Percentiles rank a stretch among this genome's conserved stretches.
Conservation (phyloP, 2,113 vertebrate species). For the Lanius collurio region DNA sequence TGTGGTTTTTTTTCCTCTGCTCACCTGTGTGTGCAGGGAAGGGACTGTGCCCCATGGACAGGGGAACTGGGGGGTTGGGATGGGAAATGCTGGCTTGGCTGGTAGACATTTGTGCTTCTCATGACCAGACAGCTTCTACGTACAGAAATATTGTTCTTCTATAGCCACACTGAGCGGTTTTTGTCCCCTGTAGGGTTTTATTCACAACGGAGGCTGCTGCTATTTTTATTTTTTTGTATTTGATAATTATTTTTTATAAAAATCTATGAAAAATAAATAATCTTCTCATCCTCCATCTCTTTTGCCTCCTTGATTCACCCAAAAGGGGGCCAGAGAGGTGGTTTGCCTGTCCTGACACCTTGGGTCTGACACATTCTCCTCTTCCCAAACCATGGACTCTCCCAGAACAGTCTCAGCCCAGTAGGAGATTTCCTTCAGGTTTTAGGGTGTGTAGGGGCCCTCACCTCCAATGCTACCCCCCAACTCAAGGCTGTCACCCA, state of each 20-base stretch:
- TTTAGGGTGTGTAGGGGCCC: neutral
- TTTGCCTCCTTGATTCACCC: neutral
- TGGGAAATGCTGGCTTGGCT: neutral
- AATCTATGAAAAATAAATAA: constrained; percentile 74
- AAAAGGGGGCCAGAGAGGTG: neutral
- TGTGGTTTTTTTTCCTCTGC: neutral
- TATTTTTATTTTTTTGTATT: constrained; percentile 75
- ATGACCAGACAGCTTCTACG: neutral
- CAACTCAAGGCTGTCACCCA: neutral
- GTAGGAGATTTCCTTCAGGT: neutral
- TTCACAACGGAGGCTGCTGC: constrained; percentile 68
- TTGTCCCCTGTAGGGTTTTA: constrained; percentile 62
- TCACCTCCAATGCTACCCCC: neutral
- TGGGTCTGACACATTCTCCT: neutral
- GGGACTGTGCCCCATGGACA: neutral
- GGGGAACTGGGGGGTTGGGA: neutral
- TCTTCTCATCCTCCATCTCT: constrained; percentile 49
- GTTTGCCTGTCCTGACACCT: neutral
- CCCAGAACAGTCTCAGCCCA: neutral
- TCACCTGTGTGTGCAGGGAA: neutral
- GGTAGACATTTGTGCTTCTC: constrained; percentile 16
- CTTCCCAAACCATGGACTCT: neutral
- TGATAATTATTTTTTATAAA: constrained; percentile 77
- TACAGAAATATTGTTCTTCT: constrained; percentile 29
- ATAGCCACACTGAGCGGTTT: constrained; percentile 42